A percentile compares a stretch with the other conserved stretches of the same genome.
These are phyloP conservation scores for Electrophaes corylata DNA, from an alignment of 2,888 invertebrate species.

Conservation along the genomic window DNA sequence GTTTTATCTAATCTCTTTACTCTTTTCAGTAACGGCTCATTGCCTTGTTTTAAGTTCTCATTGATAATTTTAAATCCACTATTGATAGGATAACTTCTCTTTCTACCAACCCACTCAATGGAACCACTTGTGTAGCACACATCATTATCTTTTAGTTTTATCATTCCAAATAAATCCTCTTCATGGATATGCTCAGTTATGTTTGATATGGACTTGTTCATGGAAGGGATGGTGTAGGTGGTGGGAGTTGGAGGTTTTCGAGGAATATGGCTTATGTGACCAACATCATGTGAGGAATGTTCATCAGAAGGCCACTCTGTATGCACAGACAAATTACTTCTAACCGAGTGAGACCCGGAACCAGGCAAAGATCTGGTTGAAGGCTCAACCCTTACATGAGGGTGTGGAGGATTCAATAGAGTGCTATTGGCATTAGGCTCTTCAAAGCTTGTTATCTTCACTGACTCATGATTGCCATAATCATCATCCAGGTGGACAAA, in stretches of 20 bases:
- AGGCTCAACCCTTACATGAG: constrained; percentile 27
- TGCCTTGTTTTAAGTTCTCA: constrained; percentile 45
- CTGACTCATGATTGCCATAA: constrained; percentile 40
- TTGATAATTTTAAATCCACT: constrained; percentile 74
- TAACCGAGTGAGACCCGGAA: constrained; percentile 17
- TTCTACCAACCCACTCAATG: constrained; percentile 78
- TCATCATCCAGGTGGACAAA: constrained; percentile 71
- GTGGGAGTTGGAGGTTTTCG: constrained; percentile 65
- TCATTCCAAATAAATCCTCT: constrained; percentile 72
- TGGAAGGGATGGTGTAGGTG: constrained; percentile 65
- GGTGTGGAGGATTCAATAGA: constrained; percentile 40
- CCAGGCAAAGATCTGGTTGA: constrained; percentile 24
- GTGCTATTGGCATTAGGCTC: constrained; percentile 61
- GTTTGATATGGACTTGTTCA: constrained; percentile 53
- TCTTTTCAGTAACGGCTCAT: constrained; percentile 58
- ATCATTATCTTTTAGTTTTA: constrained; percentile 72
- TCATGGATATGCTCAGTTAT: constrained; percentile 42
- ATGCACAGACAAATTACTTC: constrained; percentile 29
- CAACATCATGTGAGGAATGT: constrained; percentile 54
- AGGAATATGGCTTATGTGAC: constrained; percentile 72
- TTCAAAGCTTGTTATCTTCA: constrained; percentile 42
- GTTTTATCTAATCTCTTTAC: constrained; percentile 53
- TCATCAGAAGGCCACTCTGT: constrained; percentile 25
- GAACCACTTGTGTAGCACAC: constrained; percentile 78
- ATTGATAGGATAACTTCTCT: constrained; percentile 71